phyloP scores from a whole-genome alignment of 2,888 invertebrate species.

The Mimachlamys varia region DNA sequence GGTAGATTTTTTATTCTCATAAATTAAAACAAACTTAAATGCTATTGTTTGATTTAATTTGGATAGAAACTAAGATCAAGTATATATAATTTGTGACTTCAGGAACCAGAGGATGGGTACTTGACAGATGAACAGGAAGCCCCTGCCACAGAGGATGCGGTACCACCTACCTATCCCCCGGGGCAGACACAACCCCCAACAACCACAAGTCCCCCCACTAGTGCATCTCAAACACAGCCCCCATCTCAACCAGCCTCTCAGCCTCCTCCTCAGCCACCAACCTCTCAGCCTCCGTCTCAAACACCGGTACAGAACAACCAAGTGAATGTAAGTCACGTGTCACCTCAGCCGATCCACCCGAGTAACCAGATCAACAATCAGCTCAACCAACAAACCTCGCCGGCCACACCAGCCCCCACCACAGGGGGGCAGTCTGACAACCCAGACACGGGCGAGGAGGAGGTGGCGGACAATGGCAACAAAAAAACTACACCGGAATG shows the following conservation, averaged over 20 bases:
- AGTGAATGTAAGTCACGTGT: slow-evolving; percentile 57
- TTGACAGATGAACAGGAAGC: slow-evolving; percentile 71
- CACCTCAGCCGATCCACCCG: slow-evolving; percentile 58
- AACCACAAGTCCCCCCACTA: slow-evolving; percentile 62
- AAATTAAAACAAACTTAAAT: not conserved
- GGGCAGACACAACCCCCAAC: slow-evolving; percentile 67
- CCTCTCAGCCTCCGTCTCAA: slow-evolving; percentile 46
- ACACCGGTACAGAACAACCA: slow-evolving; percentile 71
- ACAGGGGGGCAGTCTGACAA: slow-evolving; percentile 52
- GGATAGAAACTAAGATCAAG: not conserved
- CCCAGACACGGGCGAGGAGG: slow-evolving; percentile 66
- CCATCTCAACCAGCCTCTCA: slow-evolving; percentile 59
- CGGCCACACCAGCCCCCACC: slow-evolving; percentile 41
- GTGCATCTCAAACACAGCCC: slow-evolving; percentile 54
- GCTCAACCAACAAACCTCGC: slow-evolving; percentile 61
- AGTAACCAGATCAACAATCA: slow-evolving; percentile 74
- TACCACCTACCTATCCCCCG: slow-evolving; percentile 76
- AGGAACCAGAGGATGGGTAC: slow-evolving; percentile 72
- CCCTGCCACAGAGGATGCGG: slow-evolving; percentile 71
- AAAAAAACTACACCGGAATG: slow-evolving; percentile 32
- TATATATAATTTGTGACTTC: not conserved
- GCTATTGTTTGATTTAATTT: not conserved
- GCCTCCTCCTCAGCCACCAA: slow-evolving; percentile 52
- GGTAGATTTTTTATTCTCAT: too few relatives aligned
- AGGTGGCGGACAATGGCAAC: slow-evolving; percentile 38